A percentile compares a stretch with the other conserved stretches of the same genome.
phyloP scores from a whole-genome alignment of 1,140 invertebrate species.

The Panulirus ornatus region DNA sequence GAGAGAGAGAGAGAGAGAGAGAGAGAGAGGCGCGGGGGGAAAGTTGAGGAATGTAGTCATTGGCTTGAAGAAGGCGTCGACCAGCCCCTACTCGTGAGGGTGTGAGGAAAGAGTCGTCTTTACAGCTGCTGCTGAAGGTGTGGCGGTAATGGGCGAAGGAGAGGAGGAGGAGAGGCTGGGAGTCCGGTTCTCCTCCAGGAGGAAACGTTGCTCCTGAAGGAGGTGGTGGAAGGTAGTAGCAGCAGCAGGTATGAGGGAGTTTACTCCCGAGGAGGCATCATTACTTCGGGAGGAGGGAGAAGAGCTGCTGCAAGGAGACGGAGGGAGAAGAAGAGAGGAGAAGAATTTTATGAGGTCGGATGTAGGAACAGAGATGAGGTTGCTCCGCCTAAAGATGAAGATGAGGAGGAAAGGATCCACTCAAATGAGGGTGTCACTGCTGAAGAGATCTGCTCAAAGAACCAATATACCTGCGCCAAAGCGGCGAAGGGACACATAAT shows the following conservation, averaged over 20 bases:
- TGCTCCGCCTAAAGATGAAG: no score
- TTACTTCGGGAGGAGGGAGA: not conserved
- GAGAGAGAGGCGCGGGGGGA: not conserved
- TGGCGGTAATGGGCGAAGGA: not conserved
- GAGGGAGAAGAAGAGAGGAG: slow-evolving; percentile 1
- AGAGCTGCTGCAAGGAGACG: no score
- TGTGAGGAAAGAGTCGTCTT: not conserved
- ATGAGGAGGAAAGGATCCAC: no score
- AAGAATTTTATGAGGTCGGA: no score
- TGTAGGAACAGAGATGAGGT: no score
- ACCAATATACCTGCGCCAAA: no score
- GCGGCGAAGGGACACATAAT: no score
- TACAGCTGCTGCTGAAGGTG: not conserved
- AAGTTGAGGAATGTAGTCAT: not conserved
- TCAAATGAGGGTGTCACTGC: no score
- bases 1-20: not conserved
- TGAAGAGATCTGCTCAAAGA: no score
- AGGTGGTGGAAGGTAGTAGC: no score
- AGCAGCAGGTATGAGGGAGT: not conserved
- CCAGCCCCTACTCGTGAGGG: no score
- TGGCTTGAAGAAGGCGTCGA: not conserved
- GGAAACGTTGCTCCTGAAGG: slow-evolving; percentile 9
- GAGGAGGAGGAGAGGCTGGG: not conserved
- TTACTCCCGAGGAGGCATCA: not conserved
- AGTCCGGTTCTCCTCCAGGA: not conserved